Base-by-base conservation (phyloP, 2,797 vertebrate genomes). In the Cirrhinus mrigala region DNA sequence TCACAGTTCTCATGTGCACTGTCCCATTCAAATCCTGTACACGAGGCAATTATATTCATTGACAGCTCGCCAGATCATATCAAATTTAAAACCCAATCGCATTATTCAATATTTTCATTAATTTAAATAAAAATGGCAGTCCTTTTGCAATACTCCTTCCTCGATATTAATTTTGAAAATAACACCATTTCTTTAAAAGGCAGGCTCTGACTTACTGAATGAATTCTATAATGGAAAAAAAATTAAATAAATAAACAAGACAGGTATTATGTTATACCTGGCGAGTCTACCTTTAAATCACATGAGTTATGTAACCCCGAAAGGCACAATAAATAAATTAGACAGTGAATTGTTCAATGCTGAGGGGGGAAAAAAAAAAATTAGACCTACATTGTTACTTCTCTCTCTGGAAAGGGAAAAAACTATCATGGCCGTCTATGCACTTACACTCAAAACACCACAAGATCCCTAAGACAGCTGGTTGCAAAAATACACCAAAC, bases 251-350 rank as follows among this genome's bases (percentile, higher is more conserved):
- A n/a, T 2, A 12, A 56, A 84, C 1, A 1, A 24, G 64, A 73
- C 2, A 22, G 27, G 33, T 64, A 48, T 22, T 75, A 16, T 70
- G 4, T 78, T 81, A 80, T 60, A 70, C 40, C 60, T 24, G 15
- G 18, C 2, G 6, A 74, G 50, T 87, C 75, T 89, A 87, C 75
- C 20, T 82, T 76, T 75, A 78, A 82, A 74, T 46, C 56, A 18
- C 52, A 56, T 52, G 10, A 62, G 33, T 46, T 20, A 71, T 79
- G 27, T 83, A 69, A 74, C 69, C 82, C 58, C 56, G 33, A 86
- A 77, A 86, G 82, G 70, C 62, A 84, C 24, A 89, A 84, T 85
- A 87, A 88, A 88, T 88, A 79, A 77, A 78, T 84, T 48, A 80
- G 48, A 87, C 44, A 69, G 79, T 22, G 10, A 77, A 70, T 70